Percentiles rank a stretch among this genome's conserved stretches.
These are phyloP conservation scores for Cistogaster globosa DNA, from an alignment of 2,888 invertebrate genomes.

Conservation along the genomic window DNA sequence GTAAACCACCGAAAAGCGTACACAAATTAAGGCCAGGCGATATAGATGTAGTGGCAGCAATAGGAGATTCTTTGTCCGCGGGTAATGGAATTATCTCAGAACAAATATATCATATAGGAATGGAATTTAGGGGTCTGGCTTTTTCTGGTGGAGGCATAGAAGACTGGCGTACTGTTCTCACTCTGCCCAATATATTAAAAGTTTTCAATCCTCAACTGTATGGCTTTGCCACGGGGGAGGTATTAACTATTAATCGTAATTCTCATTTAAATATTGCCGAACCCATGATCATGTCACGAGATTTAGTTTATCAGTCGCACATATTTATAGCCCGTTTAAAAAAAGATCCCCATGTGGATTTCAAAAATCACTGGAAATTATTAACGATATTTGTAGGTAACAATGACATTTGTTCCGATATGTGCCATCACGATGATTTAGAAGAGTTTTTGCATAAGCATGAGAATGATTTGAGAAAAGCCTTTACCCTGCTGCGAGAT, in stretches of 20 bases:
- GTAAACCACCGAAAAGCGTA: conserved; percentile 83
- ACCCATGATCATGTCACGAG: conserved; percentile 79
- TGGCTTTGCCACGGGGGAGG: conserved; percentile 83
- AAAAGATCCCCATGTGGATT: conserved; percentile 82
- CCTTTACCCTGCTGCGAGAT: conserved; percentile 84
- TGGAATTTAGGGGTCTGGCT: conserved; percentile 84
- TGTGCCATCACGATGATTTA: conserved; percentile 83
- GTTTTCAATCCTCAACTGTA: conserved; percentile 86
- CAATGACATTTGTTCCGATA: conserved; percentile 85
- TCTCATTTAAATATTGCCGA: conserved; percentile 80
- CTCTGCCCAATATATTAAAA: conserved; percentile 85
- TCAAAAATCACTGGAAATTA: conserved; percentile 86
- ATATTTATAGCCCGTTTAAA: conserved; percentile 77
- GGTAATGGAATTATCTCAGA: conserved; percentile 84
- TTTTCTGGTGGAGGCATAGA: conserved; percentile 84
- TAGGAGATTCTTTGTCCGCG: conserved; percentile 86
- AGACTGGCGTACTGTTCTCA: conserved; percentile 84
- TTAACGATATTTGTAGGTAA: conserved; percentile 85
- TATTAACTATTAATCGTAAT: conserved; percentile 74
- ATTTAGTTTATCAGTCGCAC: conserved; percentile 77
- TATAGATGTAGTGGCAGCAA: conserved; percentile 85
- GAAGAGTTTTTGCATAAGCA: conserved; percentile 82
- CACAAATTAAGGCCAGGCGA: conserved; percentile 85
- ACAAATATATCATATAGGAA: conserved; percentile 81
- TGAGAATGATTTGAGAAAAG: conserved; percentile 82